A percentile compares a stretch with the other conserved stretches of the same genome.
These are phyloP conservation scores for Apomyelois bistriatella DNA, from an alignment of 2,888 invertebrate genomes.

Conservation along the genomic window DNA sequence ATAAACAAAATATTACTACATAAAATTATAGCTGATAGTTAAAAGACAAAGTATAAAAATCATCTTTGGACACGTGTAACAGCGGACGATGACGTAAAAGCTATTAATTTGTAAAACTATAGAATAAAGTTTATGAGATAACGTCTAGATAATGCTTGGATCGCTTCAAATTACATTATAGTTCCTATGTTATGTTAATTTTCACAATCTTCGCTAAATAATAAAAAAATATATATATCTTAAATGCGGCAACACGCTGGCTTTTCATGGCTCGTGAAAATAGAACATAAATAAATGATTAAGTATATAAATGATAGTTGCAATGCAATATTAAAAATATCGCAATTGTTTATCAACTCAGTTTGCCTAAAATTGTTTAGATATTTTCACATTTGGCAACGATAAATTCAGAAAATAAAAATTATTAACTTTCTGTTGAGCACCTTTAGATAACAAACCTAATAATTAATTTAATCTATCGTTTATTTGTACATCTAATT, in stretches of 20 bases:
- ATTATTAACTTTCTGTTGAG: too few relatives aligned
- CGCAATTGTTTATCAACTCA: too few relatives aligned
- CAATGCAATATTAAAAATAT: too few relatives aligned
- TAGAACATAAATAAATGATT: too few relatives aligned
- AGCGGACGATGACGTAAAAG: background rate
- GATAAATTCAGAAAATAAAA: too few relatives aligned
- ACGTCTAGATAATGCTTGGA: constrained; percentile 45
- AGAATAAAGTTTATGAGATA: constrained; percentile 22
- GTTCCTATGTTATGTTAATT: constrained; percentile 50
- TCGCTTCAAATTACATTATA: constrained; percentile 60
- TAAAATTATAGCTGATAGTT: constrained; percentile 25
- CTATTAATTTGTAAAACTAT: constrained; percentile 2
- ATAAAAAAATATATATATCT: background rate
- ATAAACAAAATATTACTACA: background rate
- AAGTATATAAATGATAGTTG: too few relatives aligned
- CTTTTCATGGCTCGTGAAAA: too few relatives aligned
- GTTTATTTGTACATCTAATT: too few relatives aligned
- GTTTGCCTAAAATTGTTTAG: too few relatives aligned
- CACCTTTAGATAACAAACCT: too few relatives aligned
- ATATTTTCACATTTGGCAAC: too few relatives aligned
- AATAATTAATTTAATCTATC: too few relatives aligned
- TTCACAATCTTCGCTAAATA: background rate
- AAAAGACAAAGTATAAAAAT: constrained; percentile 30
- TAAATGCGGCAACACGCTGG: background rate
- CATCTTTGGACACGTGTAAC: constrained; percentile 4